phyloP scores from a whole-genome alignment of 2,888 invertebrate genomes.

The Drosophila paranaensis region DNA sequence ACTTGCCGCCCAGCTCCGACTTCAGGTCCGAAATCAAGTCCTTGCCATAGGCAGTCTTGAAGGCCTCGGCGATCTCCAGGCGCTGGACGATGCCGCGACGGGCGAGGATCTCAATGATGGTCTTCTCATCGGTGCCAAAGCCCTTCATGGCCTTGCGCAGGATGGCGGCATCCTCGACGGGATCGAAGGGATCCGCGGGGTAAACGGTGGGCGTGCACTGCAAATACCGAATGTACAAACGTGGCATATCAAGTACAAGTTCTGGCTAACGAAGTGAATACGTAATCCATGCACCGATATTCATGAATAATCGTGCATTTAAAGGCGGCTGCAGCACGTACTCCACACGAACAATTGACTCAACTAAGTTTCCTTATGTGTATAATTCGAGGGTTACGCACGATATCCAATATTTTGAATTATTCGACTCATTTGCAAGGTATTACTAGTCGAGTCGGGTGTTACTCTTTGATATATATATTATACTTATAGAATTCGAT shows the following conservation, averaged over 20 bases:
- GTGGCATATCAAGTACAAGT: neutral
- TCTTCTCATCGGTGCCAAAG: conserved; percentile 95
- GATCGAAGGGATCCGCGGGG: conserved; percentile 94
- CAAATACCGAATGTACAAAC: conserved; percentile 22
- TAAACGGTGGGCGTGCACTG: conserved; percentile 95
- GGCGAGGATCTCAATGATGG: conserved; percentile 95
- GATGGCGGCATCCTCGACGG: conserved; percentile 92
- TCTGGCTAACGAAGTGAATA: conserved; percentile 31
- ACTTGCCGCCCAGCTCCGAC: conserved; percentile 94
- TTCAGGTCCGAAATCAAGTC: conserved; percentile 93
- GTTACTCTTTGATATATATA: neutral
- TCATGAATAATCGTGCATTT: conserved; percentile 12
- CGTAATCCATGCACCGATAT: conserved; percentile 1
- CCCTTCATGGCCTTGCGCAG: conserved; percentile 97
- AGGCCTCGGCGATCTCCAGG: conserved; percentile 94
- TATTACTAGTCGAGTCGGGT: neutral
- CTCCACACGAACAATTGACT: conserved; percentile 23
- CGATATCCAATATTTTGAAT: neutral
- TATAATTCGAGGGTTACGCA: neutral
- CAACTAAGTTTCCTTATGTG: conserved; percentile 13
- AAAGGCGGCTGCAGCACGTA: conserved; percentile 33
- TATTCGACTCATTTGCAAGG: conserved; percentile 1
- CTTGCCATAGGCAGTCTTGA: conserved; percentile 96
- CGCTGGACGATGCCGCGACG: conserved; percentile 95
- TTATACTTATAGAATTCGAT: neutral